Percentiles rank a stretch among this genome's conserved stretches.
phyloP scores from a whole-genome alignment of 2,888 invertebrate genomes.

The Hesperia comma region DNA sequence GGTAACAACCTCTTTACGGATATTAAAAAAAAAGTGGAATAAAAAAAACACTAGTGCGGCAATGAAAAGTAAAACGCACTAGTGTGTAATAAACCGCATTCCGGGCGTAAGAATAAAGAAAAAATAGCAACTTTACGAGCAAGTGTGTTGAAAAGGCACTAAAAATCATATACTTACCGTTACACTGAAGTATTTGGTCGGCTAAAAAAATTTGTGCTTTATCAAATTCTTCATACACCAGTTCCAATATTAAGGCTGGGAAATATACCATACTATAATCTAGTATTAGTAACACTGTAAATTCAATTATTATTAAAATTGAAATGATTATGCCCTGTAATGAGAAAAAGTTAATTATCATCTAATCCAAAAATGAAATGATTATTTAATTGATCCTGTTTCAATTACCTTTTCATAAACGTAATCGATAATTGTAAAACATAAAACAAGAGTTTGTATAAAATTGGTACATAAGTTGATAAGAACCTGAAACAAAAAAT shows the following conservation, averaged over 20 bases:
- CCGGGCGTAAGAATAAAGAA: too few relatives aligned
- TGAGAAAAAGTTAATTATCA: neutral
- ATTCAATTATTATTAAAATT: neutral
- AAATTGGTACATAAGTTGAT: neutral
- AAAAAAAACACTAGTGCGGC: too few relatives aligned
- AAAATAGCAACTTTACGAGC: too few relatives aligned
- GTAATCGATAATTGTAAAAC: neutral
- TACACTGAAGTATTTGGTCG: neutral
- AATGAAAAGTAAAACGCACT: too few relatives aligned
- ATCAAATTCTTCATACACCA: slow-evolving; percentile 5
- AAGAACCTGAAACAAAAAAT: neutral
- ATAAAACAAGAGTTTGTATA: neutral
- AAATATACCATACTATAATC: neutral
- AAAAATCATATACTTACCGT: slow-evolving; percentile 1
- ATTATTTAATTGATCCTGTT: neutral
- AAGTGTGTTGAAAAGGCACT: too few relatives aligned
- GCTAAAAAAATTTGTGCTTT: neutral
- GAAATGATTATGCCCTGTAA: neutral
- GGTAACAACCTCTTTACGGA: too few relatives aligned
- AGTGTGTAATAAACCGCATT: too few relatives aligned
- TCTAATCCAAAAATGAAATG: too few relatives aligned
- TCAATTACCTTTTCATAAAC: neutral
- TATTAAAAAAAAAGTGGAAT: too few relatives aligned
- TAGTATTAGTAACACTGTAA: neutral
- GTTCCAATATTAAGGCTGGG: slow-evolving; percentile 5